Base-by-base conservation (phyloP, 2,888 invertebrate genomes). In the Ryuthela nishihirai region DNA sequence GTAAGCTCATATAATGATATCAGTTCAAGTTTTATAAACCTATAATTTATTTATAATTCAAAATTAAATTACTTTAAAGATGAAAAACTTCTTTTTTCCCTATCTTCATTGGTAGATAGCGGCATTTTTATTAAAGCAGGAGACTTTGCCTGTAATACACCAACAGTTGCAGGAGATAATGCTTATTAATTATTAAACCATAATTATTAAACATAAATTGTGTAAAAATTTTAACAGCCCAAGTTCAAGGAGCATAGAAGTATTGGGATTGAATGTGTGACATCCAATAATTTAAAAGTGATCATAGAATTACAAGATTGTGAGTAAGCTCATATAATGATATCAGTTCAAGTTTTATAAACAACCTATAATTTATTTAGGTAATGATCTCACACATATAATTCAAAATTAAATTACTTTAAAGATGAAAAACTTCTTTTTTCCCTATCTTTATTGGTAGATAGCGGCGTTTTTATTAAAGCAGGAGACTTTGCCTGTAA, bases 151-250 rank as follows among this genome's bases (percentile, higher is more conserved):
- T 60, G 60, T n/a, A 60, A 26, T 12, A 52, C 54, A 6, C 54
- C 52, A 2, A 60, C 60, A n/a, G 60, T 60, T 12, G 60, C 60
- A 26, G 60, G 60, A 3, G 60, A 60, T 9, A 46, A 26, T n/a
- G 60, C 60, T 32, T n/a, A n/a, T n/a, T n/a, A n/a, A n/a, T n/a
- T n/a, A n/a, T n/a, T n/a, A n/a, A n/a, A n/a, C n/a, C n/a, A n/a
- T n/a, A n/a, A n/a, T n/a, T n/a, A n/a, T n/a, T n/a, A n/a, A n/a
- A n/a, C n/a, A n/a, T n/a, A n/a, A n/a, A n/a, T n/a, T n/a, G n/a
- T n/a, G n/a, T n/a, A n/a, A n/a, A n/a, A n/a, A n/a, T n/a, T n/a
- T n/a, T n/a, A n/a, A n/a, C n/a, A n/a, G n/a, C n/a, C n/a, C n/a
- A n/a, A n/a, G n/a, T n/a, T n/a, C n/a, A n/a, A n/a, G n/a, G n/a